A percentile compares a stretch with the other conserved stretches of the same genome.
These are phyloP conservation scores for Heterocephalus glaber DNA, from an alignment of 2,113 vertebrate species.

Conservation along the genomic window DNA sequence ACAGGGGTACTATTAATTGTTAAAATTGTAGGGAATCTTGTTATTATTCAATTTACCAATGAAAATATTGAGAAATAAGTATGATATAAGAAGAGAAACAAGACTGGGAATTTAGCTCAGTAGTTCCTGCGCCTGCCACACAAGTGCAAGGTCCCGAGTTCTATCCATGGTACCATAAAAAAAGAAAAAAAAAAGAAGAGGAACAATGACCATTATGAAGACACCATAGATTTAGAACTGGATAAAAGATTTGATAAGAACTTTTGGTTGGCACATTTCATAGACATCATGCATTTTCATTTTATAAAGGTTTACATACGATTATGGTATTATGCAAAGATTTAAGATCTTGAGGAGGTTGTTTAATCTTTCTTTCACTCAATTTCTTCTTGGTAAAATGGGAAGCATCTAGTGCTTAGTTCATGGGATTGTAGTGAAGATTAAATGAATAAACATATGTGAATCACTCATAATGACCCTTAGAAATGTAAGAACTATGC, in stretches of 20 bases:
- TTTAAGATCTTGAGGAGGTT: background rate
- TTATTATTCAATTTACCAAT: constrained; percentile 19
- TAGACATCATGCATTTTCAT: background rate
- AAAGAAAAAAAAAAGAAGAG: too few species aligned
- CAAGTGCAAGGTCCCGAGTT: too few species aligned
- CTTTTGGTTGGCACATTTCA: background rate
- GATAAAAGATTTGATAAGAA: constrained; percentile 26
- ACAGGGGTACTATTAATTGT: background rate
- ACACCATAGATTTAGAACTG: background rate
- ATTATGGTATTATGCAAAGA: background rate
- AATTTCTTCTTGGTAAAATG: constrained; percentile 21
- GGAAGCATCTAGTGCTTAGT: background rate
- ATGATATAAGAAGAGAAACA: too few species aligned
- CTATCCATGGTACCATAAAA: too few species aligned
- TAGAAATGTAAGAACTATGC: background rate
- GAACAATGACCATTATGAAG: background rate
- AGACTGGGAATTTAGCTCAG: too few species aligned
- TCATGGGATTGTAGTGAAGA: background rate
- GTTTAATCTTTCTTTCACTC: background rate
- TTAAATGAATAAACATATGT: background rate
- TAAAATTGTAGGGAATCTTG: background rate
- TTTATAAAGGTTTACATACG: background rate
- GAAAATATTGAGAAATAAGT: background rate
- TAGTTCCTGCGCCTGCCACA: too few species aligned
- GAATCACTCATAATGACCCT: background rate